Conservation (phyloP, 2,113 vertebrate species). For the Scortum barcoo region DNA sequence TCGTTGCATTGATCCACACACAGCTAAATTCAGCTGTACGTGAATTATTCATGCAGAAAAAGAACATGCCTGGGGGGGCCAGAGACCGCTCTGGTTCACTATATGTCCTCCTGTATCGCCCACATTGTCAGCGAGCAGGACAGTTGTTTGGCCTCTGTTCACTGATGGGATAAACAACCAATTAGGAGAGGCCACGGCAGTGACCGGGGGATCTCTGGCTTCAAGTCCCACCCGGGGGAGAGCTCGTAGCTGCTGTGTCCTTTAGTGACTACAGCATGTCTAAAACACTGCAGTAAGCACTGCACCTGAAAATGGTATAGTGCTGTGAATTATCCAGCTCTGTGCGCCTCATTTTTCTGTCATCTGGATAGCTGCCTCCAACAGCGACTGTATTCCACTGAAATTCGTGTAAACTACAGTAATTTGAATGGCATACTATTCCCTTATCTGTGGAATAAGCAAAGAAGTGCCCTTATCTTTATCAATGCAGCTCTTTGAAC, state of each 20-base stretch:
- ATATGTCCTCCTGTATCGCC: conserved; percentile 28
- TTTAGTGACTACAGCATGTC: neutral
- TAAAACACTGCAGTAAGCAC: conserved; percentile 25
- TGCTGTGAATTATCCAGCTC: conserved; percentile 7
- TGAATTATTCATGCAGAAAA: conserved; percentile 80
- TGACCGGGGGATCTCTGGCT: neutral
- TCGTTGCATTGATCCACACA: conserved; percentile 70
- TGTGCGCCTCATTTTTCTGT: neutral
- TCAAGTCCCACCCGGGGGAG: conserved; percentile 3
- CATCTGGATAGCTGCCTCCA: neutral
- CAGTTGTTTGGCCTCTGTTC: conserved; percentile 43
- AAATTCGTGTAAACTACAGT: neutral
- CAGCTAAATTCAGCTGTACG: conserved; percentile 74
- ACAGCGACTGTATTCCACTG: conserved; percentile 4
- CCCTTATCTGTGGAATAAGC: conserved; percentile 3
- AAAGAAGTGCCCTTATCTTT: conserved; percentile 21
- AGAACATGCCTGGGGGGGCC: conserved; percentile 54
- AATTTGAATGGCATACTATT: neutral
- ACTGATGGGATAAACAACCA: conserved; percentile 42
- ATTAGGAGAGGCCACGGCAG: conserved; percentile 34
- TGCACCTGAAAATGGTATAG: conserved; percentile 8
- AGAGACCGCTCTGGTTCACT: conserved; percentile 36
- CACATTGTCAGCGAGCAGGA: conserved; percentile 44
- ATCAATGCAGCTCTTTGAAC: neutral
- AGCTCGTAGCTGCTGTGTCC: conserved; percentile 12